Percentiles rank a stretch among this genome's conserved stretches.
These are phyloP conservation scores for Dusona sp. DNA, from an alignment of 2,888 invertebrate species.

Conservation along the genomic window DNA sequence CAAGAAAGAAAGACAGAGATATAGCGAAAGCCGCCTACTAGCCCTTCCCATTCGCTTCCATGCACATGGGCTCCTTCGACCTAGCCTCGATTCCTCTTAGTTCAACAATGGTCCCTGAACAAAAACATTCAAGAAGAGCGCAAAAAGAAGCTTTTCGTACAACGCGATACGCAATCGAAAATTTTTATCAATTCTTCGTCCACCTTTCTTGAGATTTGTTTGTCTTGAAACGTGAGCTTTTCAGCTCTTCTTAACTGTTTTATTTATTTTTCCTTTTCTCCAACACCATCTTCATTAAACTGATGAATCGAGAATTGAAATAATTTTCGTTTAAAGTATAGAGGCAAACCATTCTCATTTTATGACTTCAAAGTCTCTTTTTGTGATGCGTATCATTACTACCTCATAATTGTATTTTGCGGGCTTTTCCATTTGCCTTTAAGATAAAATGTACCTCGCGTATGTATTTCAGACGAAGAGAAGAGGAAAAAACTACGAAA, in stretches of 20 bases:
- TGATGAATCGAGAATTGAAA: neutral
- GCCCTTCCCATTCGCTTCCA: constrained; percentile 21
- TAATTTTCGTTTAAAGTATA: neutral
- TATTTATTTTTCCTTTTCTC: neutral
- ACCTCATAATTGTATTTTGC: too few species aligned
- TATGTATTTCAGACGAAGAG: too few species aligned
- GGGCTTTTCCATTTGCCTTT: too few species aligned
- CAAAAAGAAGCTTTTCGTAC: constrained; percentile 25
- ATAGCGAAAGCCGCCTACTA: constrained; percentile 14
- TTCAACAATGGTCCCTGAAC: constrained; percentile 1
- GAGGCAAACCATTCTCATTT: neutral
- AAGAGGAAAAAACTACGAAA: too few species aligned
- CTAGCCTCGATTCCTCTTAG: constrained; percentile 47
- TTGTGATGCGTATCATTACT: too few species aligned
- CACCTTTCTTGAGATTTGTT: neutral
- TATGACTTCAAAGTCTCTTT: too few species aligned
- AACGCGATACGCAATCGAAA: constrained; percentile 6
- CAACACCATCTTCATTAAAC: neutral
- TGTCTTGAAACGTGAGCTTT: neutral
- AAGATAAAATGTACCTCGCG: too few species aligned
- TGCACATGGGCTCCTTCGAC: constrained; percentile 36
- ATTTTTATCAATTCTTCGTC: constrained; percentile 31
- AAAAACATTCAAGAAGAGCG: neutral
- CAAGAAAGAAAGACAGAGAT: constrained; percentile 1
- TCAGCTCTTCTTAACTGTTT: neutral